Evolutionary conservation across 2,113 vertebrate species (phyloP).

Genomic region (Edolisoma coerulescens): DNA sequence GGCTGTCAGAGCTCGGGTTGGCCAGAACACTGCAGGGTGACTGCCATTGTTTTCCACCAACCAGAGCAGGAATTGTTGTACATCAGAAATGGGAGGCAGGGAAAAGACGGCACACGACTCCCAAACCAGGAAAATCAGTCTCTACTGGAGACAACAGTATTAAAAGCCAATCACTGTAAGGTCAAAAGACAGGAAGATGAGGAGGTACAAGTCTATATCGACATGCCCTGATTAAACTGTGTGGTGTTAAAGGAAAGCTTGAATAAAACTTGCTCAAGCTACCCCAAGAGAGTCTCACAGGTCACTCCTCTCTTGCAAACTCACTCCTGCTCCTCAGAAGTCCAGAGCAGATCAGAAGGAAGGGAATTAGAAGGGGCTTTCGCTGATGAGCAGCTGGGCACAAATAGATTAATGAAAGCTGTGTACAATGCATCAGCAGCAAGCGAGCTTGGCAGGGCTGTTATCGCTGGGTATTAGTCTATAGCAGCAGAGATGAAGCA

Average conservation of each 20-base stretch:
- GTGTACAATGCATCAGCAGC: neutral
- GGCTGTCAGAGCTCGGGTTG: neutral
- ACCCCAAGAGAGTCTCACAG: neutral
- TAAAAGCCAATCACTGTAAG: neutral
- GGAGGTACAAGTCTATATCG: neutral
- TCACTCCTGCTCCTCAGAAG: neutral
- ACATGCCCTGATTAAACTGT: neutral
- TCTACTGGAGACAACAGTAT: neutral
- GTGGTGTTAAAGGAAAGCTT: neutral
- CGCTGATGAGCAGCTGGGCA: neutral
- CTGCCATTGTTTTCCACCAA: neutral
- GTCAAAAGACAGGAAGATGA: neutral
- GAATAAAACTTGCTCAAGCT: neutral
- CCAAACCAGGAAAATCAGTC: neutral
- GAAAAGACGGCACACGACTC: neutral
- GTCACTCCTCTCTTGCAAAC: neutral
- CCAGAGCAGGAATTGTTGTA: neutral
- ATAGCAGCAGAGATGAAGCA: neutral
- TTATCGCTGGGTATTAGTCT: neutral
- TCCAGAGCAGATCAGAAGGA: neutral
- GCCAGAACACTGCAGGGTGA: neutral
- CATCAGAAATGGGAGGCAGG: neutral
- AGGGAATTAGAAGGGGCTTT: constrained; percentile 7
- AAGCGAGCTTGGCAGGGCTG: neutral
- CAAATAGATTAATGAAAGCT: constrained; percentile 22